These are phyloP conservation scores for Callitettix versicolor DNA, from an alignment of 1,140 invertebrate genomes.

Conservation along the genomic window DNA sequence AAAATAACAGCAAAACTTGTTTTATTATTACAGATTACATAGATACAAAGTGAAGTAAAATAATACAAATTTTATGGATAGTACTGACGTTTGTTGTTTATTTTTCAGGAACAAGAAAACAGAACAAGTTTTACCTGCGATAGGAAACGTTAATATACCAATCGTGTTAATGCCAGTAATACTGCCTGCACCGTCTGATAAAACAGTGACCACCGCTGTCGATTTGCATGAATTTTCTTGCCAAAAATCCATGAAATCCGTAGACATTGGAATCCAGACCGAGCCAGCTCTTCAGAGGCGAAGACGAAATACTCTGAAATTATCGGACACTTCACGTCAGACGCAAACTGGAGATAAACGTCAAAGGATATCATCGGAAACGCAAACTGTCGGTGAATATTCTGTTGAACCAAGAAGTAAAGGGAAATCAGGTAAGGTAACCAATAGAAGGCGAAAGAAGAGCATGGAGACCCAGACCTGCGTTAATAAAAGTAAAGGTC, in stretches of 20 bases:
- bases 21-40: too few relatives aligned
- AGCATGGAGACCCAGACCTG: constrained; percentile 7
- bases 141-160: too few relatives aligned
- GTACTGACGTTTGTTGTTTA: too few relatives aligned
- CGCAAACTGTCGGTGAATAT: constrained; percentile 1
- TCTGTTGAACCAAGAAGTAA: too few relatives aligned
- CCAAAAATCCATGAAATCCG: not conserved
- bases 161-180: too few relatives aligned
- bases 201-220: not conserved
- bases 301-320: not conserved
- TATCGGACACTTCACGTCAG: constrained; percentile 1
- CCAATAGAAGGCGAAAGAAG: not conserved
- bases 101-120: too few relatives aligned
- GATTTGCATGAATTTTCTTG: not conserved
- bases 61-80: too few relatives aligned
- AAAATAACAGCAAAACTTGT: too few relatives aligned
- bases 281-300: not conserved
- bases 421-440: not conserved
- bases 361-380: constrained; percentile 2
- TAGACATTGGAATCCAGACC: constrained; percentile 4
- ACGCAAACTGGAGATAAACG: constrained; percentile 3
- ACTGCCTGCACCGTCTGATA: not conserved
- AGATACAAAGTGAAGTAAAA: too few relatives aligned
- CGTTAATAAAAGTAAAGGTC: too few relatives aligned
- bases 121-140: too few relatives aligned